Evolutionary conservation across 2,888 invertebrate species (phyloP), one percentile per base, ranked within the genome.

Genomic region (Lampropteryx suffumata): DNA sequence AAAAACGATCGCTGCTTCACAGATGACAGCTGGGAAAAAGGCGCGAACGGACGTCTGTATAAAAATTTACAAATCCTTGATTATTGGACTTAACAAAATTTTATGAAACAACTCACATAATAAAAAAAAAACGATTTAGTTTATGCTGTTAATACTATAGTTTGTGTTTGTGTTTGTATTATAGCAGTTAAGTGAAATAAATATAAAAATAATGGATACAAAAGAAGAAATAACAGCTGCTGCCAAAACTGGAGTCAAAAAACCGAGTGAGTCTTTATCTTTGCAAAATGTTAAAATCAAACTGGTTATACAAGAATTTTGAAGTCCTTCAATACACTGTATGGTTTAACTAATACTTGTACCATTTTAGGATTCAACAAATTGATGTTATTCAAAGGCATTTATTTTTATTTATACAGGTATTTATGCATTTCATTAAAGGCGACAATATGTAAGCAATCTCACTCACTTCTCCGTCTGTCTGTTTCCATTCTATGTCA

Each of bases 131-230:
- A n/a, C n/a, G n/a, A n/a, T n/a, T n/a, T n/a, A n/a, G n/a, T n/a
- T n/a, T n/a, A n/a, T n/a, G n/a, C n/a, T n/a, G n/a, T n/a, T n/a
- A n/a, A n/a, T n/a, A n/a, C n/a, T 26, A 14, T 8, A 35, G 21
- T 27, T 26, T 17, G 12, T 27, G 17, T 29, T 26, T 6, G 29
- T 26, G 36, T 9, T 39, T 42, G 28, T 33, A 8, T 28, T 14
- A 24, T 36, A 24, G 10, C 3, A 32, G 30, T 30, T n/a, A 10
- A 27, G 5, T 2, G 1, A 9, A 11, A 10, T 17, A 30, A n/a
- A 35, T 3, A 14, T n/a, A 50, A 58, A 46, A n/a, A n/a, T n/a
- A n/a, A 63, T 63, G 63, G 47, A 51, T 48, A 39, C 47, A 27
- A 55, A 55, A 47, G 50, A 57, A 34, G 44, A 57, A 32, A 29